Conservation (phyloP, 2,113 vertebrate genomes). For the Phylloscopus whistleri region DNA sequence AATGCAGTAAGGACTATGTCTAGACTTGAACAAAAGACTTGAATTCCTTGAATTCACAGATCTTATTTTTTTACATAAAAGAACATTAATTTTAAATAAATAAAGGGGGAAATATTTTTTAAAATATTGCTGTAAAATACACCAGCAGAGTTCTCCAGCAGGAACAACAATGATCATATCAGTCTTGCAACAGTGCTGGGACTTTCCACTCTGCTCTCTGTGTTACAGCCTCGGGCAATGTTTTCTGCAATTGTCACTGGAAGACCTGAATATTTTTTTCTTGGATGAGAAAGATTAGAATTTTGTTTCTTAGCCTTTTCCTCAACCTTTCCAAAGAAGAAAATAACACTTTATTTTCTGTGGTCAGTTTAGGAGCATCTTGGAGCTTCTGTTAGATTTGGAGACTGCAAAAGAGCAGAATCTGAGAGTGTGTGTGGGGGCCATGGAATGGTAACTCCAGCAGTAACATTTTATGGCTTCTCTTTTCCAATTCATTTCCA, state of each 20-base stretch:
- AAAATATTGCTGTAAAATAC: not conserved
- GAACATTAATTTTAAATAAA: not conserved
- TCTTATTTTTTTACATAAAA: not conserved
- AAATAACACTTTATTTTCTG: not conserved
- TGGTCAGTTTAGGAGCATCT: not conserved
- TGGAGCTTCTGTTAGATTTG: not conserved
- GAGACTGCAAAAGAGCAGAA: not conserved
- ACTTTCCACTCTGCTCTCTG: not conserved
- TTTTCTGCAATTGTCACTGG: not conserved
- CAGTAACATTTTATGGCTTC: not conserved
- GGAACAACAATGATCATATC: not conserved
- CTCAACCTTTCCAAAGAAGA: not conserved
- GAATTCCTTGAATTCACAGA: not conserved
- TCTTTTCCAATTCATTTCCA: not conserved
- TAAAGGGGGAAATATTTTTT: not conserved
- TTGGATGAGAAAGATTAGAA: not conserved
- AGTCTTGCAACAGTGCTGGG: not conserved
- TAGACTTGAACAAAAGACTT: not conserved
- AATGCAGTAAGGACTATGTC: not conserved
- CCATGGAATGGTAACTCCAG: not conserved
- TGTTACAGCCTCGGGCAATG: not conserved
- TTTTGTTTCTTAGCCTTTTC: not conserved
- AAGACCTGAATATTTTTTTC: not conserved
- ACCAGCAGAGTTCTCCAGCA: not conserved
- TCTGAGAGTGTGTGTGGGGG: not conserved